These are phyloP conservation scores for Ectobius pallidus DNA, from an alignment of 2,888 invertebrate species.

Conservation along the genomic window DNA sequence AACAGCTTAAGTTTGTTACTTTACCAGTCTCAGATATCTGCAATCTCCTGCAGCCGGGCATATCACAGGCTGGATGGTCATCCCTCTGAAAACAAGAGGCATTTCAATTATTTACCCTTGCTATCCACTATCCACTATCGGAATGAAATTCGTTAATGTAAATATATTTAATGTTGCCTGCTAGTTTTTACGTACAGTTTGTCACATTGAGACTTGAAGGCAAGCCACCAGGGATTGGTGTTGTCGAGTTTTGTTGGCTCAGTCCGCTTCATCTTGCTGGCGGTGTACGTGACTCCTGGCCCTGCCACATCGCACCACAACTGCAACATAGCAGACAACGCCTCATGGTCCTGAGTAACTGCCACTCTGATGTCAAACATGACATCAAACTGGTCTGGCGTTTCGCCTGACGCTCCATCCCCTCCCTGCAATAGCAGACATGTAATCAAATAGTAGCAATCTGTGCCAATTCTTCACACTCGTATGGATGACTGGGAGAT, in stretches of 20 bases:
- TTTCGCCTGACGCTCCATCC: neutral
- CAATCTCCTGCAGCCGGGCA: constrained; percentile 93
- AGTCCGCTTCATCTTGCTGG: constrained; percentile 48
- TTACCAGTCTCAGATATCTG: constrained; percentile 74
- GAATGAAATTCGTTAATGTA: no score
- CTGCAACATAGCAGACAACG: constrained; percentile 59
- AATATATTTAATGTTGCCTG: no score
- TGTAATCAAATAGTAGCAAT: no score
- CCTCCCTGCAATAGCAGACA: neutral
- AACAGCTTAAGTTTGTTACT: no score
- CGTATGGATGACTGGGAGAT: no score
- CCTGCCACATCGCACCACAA: constrained; percentile 52
- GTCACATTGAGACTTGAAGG: constrained; percentile 50
- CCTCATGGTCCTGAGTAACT: constrained; percentile 64
- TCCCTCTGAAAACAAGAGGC: constrained; percentile 65
- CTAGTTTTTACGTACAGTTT: constrained; percentile 31
- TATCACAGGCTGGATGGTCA: constrained; percentile 72
- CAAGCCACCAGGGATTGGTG: constrained; percentile 55
- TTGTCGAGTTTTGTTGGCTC: constrained; percentile 50
- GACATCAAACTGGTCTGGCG: constrained; percentile 79
- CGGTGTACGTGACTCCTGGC: constrained; percentile 53
- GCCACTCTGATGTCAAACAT: constrained; percentile 78
- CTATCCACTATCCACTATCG: no score
- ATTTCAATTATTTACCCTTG: no score
- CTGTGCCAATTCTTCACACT: no score